A percentile compares a stretch with the other conserved stretches of the same genome.
phyloP scores from a whole-genome alignment of 2,113 vertebrate species.

The Ellobius talpinus region DNA sequence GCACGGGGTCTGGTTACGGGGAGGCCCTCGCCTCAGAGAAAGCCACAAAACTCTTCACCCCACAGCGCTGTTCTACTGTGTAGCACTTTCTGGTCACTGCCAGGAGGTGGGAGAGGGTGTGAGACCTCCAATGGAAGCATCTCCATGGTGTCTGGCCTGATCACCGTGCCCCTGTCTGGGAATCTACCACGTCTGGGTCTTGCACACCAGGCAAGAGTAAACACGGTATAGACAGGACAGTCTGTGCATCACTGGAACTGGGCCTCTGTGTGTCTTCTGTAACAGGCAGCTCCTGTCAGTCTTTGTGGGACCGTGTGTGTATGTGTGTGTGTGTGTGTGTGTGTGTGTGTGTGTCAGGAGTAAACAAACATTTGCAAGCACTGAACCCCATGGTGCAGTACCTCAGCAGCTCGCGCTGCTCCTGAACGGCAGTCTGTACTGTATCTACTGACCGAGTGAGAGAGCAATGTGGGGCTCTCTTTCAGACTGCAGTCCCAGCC shows the following conservation, averaged over 20 bases:
- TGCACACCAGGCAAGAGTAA: too few species aligned
- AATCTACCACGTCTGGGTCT: neutral
- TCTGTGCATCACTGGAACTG: fast-evolving
- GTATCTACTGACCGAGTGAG: neutral
- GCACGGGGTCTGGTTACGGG: neutral
- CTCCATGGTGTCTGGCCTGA: fast-evolving
- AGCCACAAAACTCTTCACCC: neutral
- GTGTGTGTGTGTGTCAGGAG: neutral
- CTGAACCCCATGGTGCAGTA: neutral
- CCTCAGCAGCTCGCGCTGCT: neutral
- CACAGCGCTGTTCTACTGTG: neutral
- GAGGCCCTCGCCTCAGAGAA: neutral
- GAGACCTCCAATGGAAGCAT: neutral
- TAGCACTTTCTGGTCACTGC: neutral
- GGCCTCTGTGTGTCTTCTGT: neutral
- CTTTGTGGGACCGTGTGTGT: neutral
- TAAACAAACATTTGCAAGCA: neutral
- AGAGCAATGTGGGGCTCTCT: neutral
- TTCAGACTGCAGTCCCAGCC: fast-evolving
- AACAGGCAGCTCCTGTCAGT: neutral
- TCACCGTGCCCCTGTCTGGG: fast-evolving
- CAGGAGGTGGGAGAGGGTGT: fast-evolving
- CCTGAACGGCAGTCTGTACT: neutral
- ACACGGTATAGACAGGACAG: fast-evolving
- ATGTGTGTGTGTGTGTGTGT: too few species aligned